A percentile compares a stretch with the other conserved stretches of the same genome.
Conservation (phyloP, 2,113 vertebrate species). For the Leptodactylus fuscus region DNA sequence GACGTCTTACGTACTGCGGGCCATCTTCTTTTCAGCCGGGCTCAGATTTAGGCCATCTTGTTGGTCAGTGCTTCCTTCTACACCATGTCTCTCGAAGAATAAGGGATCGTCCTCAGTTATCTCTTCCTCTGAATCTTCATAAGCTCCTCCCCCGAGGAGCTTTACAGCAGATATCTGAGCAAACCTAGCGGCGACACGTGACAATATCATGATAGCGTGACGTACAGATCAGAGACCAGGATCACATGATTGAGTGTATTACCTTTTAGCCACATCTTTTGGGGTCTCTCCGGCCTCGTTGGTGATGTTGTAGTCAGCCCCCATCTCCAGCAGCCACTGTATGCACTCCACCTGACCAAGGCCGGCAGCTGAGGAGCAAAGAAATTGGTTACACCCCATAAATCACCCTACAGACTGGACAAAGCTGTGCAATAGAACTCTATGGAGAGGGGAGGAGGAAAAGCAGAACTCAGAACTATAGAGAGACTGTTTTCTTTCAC, state of each 20-base stretch:
- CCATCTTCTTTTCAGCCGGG: slow-evolving; percentile 68
- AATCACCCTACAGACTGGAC: background rate
- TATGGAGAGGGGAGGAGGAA: no score
- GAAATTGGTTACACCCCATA: background rate
- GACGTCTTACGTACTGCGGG: slow-evolving; percentile 78
- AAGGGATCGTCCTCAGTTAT: slow-evolving; percentile 65
- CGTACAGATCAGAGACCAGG: no score
- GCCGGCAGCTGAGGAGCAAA: slow-evolving; percentile 72
- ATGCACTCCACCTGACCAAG: slow-evolving; percentile 77
- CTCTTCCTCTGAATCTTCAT: slow-evolving; percentile 72
- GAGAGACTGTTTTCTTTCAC: no score
- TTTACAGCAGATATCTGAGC: slow-evolving; percentile 75
- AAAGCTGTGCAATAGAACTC: no score
- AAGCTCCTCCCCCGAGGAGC: slow-evolving; percentile 69
- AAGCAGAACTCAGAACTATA: no score
- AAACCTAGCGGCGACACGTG: slow-evolving; percentile 68
- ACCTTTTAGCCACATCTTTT: slow-evolving; percentile 81
- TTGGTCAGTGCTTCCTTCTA: slow-evolving; percentile 78
- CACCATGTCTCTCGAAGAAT: slow-evolving; percentile 74
- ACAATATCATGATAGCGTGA: background rate
- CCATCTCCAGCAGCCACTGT: slow-evolving; percentile 79
- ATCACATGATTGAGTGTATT: no score
- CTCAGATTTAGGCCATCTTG: slow-evolving; percentile 68
- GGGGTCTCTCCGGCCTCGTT: slow-evolving; percentile 77
- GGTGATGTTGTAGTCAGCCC: slow-evolving; percentile 75